These are phyloP conservation scores for Cyanocitta stelleri DNA, from an alignment of 2,113 vertebrate genomes.

Conservation along the genomic window DNA sequence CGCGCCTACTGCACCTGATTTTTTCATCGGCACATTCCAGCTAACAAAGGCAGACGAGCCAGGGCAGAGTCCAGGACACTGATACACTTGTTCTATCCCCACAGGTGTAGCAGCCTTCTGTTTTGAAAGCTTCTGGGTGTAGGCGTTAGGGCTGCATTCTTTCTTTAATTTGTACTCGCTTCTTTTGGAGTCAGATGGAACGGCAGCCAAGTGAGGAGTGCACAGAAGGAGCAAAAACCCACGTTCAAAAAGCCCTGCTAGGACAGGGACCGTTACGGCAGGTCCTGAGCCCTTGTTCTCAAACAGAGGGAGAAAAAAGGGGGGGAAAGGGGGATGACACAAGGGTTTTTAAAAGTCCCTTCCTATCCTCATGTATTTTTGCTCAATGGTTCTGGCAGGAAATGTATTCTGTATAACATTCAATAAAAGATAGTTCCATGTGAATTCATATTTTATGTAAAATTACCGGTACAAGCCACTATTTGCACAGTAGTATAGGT, in stretches of 20 bases:
- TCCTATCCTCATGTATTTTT: not conserved
- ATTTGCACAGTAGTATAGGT: not conserved
- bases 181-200: constrained; percentile 56
- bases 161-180: constrained; percentile 69
- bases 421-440: not conserved
- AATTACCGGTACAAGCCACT: not conserved
- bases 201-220: constrained; percentile 35
- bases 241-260: not conserved
- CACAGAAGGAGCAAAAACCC: not conserved
- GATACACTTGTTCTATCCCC: constrained; percentile 96
- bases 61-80: constrained; percentile 83
- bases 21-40: constrained; percentile 91
- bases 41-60: constrained; percentile 79
- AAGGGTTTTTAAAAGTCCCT: not conserved
- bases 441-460: not conserved
- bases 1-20: constrained; percentile 96
- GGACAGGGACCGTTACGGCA: not conserved
- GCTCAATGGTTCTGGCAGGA: not conserved
- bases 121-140: constrained; percentile 76
- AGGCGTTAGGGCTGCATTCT: constrained; percentile 70
- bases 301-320: not conserved
- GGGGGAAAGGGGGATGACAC: not conserved
- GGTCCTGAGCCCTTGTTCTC: not conserved
- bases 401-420: not conserved
- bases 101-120: constrained; percentile 89